Base-by-base conservation (phyloP, 2,113 vertebrate species). In the Cochlearius cochlearius region DNA sequence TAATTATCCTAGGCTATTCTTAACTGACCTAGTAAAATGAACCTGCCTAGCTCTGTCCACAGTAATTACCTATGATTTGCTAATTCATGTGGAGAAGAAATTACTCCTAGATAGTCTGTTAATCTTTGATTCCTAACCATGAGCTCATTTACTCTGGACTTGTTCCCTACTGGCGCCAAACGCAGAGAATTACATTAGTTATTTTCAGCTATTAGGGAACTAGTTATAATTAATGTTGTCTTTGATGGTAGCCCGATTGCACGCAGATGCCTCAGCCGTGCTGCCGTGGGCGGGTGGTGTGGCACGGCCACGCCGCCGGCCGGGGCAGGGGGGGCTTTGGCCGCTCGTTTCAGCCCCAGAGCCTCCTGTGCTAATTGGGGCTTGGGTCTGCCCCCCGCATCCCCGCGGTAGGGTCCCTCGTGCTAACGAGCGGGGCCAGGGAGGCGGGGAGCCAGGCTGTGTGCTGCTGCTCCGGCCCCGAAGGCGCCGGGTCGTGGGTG, bases 11-110 rank as follows among this genome's bases (percentile, higher is more conserved):
- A 41, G 92, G 74, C 93, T 96, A 52, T 86, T 97, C 96, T 90
- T 96, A 95, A 95, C 86, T 91, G 92, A 96, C 91, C 94, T 95
- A 73, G 94, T 92, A 79, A 96, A 94, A 94, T 90, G 90, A 95
- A 97, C 95, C 89, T 95, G 86, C 89, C 95, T 45, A 66, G 86
- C 89, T 95, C 84, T 95, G 95, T 95, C 96, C 92, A 91, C 92
- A 91, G n/a, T 94, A 94, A 96, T 96, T 97, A 96, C 94, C 94
- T 60, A 79, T 15, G 3, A 89, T 95, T 95, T 97, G 91, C 89
- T 97, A 97, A 97, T 97, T 96, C 95, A 53, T 34, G 84, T 89
- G 89, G 95, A 95, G 95, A 82, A 95, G 94, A 95, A 96, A 97
- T 97, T 92, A 92, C 91, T 96, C 95, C 92, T 91, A 26, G 73